Base-by-base conservation (phyloP, 2,888 invertebrate species). In the Monoplex corrugatus region DNA sequence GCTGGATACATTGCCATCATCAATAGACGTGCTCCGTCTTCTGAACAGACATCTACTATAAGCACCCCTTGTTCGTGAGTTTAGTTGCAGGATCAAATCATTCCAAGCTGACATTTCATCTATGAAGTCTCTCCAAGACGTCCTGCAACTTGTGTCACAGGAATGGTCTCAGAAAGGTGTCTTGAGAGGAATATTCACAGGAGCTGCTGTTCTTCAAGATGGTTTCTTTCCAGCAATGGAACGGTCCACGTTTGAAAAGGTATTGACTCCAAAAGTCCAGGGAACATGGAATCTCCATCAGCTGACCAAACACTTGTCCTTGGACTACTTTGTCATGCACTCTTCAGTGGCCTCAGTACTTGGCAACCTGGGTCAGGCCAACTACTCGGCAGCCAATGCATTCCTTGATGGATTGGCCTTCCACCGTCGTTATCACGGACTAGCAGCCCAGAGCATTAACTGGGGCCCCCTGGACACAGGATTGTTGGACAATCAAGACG, bases 271-370 rank as follows among this genome's bases (percentile, higher is more conserved):
- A 13, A 94, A 94, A 89, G 91, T 94, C 3, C 50, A 90, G 28
- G 94, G 94, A 23, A 91, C 93, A 19, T 92, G 93, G 92, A 94
- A 94, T 86, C 80, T 94, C 32, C 94, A 94, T 85, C 90, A 91
- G 43, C 90, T 92, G 13, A 91, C 93, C 0, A 83, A 87, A 84
- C 40, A 92, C 32, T 68, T 91, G 19, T 44, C 88, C 28, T 89
- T 94, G n/a, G 94, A 94, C 89, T 93, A 91, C 75, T 94, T 94
- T 89, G 91, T 94, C 6, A 90, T 94, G 57, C 92, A 93, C 63
- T 94, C 94, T 0, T 94, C 94, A 0, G 92, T 94, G 28, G 90
- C 92, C 13, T 92, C 93, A 35, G 86, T 94, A 0, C 84, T 94
- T n/a, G 94, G 94, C 6, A 93, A 92, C 72, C 90, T 91, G 2